Evolutionary conservation across 1,140 invertebrate species (phyloP).

Genomic region (Pseudoatta argentina): DNA sequence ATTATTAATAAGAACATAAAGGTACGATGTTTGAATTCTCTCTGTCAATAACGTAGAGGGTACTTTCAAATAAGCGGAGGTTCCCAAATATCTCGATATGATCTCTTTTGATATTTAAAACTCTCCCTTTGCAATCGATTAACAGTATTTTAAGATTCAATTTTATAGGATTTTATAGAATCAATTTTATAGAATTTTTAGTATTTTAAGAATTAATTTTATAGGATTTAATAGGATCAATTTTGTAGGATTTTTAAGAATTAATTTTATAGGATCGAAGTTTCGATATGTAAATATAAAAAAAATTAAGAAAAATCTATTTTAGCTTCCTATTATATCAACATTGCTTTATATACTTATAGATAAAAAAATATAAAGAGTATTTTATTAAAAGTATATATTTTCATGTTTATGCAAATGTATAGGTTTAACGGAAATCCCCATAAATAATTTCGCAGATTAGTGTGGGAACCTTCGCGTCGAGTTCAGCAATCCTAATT

Average conservation of each 20-base stretch:
- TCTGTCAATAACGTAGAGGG: background rate
- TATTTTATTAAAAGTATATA: background rate
- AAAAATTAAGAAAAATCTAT: background rate
- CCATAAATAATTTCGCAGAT: background rate
- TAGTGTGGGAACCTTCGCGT: background rate
- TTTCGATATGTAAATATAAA: background rate
- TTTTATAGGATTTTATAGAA: background rate
- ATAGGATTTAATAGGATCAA: no score
- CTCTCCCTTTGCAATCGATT: background rate
- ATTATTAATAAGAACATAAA: conserved; percentile 27
- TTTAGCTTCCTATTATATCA: background rate
- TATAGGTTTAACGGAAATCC: background rate
- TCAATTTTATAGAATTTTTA: no score
- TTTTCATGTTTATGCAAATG: background rate
- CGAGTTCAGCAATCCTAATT: conserved; percentile 36
- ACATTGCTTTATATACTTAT: background rate
- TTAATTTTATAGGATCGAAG: background rate
- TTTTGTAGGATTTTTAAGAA: background rate
- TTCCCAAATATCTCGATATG: background rate
- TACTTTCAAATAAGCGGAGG: background rate
- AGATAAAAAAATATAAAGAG: background rate
- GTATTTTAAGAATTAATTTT: background rate
- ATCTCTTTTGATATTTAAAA: background rate
- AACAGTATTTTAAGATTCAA: background rate
- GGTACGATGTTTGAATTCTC: background rate